phyloP scores from a whole-genome alignment of 2,888 invertebrate genomes.

The Chouioia cunea region DNA sequence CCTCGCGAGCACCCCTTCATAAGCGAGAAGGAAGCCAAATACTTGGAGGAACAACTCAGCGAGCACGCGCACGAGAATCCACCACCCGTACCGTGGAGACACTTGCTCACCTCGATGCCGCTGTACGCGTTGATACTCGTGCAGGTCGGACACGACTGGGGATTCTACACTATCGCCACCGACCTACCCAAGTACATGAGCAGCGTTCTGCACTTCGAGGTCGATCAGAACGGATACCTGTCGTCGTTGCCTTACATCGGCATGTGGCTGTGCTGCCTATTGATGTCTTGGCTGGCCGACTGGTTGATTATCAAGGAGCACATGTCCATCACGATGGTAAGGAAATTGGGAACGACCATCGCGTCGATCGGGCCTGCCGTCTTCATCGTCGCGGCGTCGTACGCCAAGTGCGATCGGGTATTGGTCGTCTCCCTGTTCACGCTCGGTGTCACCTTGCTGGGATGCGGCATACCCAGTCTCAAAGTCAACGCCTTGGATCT shows the following conservation, averaged over 20 bases:
- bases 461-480: constrained; percentile 69
- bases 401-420: constrained; percentile 67
- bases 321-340: constrained; percentile 65
- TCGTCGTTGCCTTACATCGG: constrained; percentile 68
- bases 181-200: constrained; percentile 69
- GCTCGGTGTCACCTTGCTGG: constrained; percentile 69
- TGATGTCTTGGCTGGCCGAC: constrained; percentile 67
- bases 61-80: constrained; percentile 60
- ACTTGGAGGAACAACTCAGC: constrained; percentile 59
- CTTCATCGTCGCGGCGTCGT: constrained; percentile 70
- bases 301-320: constrained; percentile 62
- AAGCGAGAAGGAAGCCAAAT: constrained; percentile 62
- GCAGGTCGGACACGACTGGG: constrained; percentile 66
- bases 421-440: constrained; percentile 68
- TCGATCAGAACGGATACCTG: constrained; percentile 67
- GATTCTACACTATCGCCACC: constrained; percentile 65
- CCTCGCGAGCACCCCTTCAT: constrained; percentile 67
- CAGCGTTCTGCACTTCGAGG: constrained; percentile 65
- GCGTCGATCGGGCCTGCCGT: constrained; percentile 70
- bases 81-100: constrained; percentile 62
- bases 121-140: constrained; percentile 83
- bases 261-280: constrained; percentile 68
- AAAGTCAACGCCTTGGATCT: constrained; percentile 70
- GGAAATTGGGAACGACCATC: constrained; percentile 70
- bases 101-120: constrained; percentile 72